phyloP scores from a whole-genome alignment of 2,113 vertebrate genomes.

The Silurus glanis region DNA sequence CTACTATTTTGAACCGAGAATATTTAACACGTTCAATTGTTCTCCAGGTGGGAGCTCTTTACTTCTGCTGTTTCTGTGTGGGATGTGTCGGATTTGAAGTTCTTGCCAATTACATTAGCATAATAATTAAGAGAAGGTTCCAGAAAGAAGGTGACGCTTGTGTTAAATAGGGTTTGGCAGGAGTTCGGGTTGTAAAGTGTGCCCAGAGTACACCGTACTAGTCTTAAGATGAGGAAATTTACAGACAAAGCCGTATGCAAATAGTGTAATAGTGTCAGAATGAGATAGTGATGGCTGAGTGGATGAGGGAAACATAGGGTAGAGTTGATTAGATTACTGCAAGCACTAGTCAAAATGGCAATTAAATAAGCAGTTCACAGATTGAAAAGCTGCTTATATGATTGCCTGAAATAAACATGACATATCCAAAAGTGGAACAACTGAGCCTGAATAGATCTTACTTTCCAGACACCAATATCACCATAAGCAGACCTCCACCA shows the following conservation, averaged over 20 bases:
- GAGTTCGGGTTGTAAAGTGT: conserved; percentile 22
- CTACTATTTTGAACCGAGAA: conserved; percentile 21
- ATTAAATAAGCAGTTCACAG: neutral
- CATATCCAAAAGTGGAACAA: neutral
- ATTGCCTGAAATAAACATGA: neutral
- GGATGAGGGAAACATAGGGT: neutral
- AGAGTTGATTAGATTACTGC: neutral
- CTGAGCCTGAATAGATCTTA: neutral
- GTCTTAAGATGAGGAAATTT: conserved; percentile 23
- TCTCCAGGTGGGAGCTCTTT: conserved; percentile 20
- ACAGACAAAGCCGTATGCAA: conserved; percentile 10
- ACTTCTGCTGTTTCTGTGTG: conserved; percentile 9
- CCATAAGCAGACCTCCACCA: neutral
- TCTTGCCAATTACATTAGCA: conserved; percentile 50
- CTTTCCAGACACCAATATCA: conserved; percentile 7
- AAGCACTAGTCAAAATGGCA: conserved; percentile 3
- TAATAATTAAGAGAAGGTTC: conserved; percentile 41
- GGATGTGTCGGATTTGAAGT: conserved; percentile 47
- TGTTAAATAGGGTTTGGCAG: conserved; percentile 36
- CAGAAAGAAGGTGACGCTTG: conserved; percentile 35
- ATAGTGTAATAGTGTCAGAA: neutral
- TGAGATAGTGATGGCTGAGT: neutral
- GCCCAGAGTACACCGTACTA: conserved; percentile 6
- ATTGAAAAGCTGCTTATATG: neutral
- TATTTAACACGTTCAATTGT: conserved; percentile 33